A percentile compares a stretch with the other conserved stretches of the same genome.
phyloP scores from a whole-genome alignment of 1,140 invertebrate species.

The Sitobion miscanthi region DNA sequence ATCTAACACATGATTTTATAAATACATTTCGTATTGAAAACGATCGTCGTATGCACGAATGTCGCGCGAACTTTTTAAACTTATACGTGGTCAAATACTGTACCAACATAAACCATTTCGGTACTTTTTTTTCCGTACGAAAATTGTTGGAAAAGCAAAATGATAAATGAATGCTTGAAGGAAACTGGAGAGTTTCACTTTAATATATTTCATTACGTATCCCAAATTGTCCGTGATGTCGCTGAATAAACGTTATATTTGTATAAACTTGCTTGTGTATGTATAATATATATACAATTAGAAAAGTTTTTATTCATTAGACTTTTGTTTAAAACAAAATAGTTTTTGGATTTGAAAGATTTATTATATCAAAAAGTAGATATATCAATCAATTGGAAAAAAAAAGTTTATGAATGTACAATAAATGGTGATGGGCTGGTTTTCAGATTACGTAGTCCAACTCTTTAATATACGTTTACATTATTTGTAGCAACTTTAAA shows the following conservation, averaged over 20 bases:
- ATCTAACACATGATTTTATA: background rate
- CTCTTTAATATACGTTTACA: background rate
- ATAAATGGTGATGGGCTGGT: background rate
- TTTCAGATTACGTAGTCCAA: background rate
- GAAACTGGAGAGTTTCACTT: slow-evolving; percentile 17
- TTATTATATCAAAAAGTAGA: background rate
- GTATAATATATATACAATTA: slow-evolving; percentile 5
- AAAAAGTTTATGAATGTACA: background rate
- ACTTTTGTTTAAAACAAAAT: slow-evolving; percentile 30
- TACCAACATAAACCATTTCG: background rate
- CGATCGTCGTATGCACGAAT: background rate
- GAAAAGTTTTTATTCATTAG: slow-evolving; percentile 45
- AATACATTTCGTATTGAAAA: background rate
- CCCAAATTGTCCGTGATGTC: slow-evolving; percentile 12
- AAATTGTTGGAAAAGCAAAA: slow-evolving; percentile 5
- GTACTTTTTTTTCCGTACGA: background rate
- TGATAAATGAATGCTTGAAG: slow-evolving; percentile 28
- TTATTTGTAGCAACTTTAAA: background rate
- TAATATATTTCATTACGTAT: slow-evolving; percentile 42
- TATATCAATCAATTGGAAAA: background rate
- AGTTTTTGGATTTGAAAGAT: background rate
- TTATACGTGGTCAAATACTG: background rate
- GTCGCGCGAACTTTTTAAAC: background rate
- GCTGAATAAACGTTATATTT: slow-evolving; percentile 7
- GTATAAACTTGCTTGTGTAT: background rate